Evolutionary conservation across 2,888 invertebrate genomes (phyloP).

Genomic region (Dexiosoma caninum): DNA sequence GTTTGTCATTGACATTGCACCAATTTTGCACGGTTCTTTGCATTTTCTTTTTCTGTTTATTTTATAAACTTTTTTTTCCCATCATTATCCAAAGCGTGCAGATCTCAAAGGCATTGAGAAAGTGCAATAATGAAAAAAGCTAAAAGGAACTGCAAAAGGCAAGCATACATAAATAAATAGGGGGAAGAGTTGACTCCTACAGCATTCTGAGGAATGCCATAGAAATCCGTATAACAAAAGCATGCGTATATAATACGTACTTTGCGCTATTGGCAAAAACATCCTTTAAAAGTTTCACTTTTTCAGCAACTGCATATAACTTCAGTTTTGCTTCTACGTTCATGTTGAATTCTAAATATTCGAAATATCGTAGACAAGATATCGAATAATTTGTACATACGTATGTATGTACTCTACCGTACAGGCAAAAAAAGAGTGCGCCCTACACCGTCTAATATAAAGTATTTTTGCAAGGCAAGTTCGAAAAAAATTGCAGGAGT

Average conservation of each 20-base stretch:
- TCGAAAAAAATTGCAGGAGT: too few species aligned
- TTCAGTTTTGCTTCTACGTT: neutral
- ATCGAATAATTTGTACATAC: too few species aligned
- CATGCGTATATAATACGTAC: conserved; percentile 7
- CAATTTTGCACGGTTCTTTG: conserved; percentile 54
- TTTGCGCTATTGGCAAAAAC: conserved; percentile 8
- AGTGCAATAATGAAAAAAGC: conserved; percentile 52
- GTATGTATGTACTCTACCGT: too few species aligned
- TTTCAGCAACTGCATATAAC: neutral
- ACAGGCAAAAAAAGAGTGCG: too few species aligned
- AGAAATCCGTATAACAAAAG: conserved; percentile 21
- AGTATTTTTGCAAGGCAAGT: too few species aligned
- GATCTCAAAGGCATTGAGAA: conserved; percentile 60
- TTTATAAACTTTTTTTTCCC: conserved; percentile 39
- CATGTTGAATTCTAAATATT: too few species aligned
- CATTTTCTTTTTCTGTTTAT: conserved; percentile 18
- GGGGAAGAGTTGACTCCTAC: neutral
- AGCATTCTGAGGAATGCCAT: neutral
- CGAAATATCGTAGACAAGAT: too few species aligned
- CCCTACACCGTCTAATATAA: too few species aligned
- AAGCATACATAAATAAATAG: neutral
- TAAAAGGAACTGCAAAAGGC: conserved; percentile 40
- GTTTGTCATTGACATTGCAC: conserved; percentile 67
- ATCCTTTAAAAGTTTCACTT: conserved; percentile 51
- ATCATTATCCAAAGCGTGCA: conserved; percentile 53